Percentiles rank a stretch among this genome's conserved stretches.
These are phyloP conservation scores for Chanos chanos DNA, from an alignment of 2,797 vertebrate species.

Conservation along the genomic window DNA sequence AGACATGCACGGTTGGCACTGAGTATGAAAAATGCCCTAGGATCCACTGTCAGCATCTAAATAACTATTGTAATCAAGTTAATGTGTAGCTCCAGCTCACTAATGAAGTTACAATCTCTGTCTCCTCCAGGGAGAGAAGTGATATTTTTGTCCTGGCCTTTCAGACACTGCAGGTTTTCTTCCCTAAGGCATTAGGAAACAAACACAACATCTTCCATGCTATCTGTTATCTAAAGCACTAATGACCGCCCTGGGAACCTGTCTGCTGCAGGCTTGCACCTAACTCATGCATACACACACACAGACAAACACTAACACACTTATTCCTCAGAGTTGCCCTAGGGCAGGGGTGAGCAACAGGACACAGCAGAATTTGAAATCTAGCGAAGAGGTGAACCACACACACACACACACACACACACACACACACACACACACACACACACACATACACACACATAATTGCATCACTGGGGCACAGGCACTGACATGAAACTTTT, in stretches of 20 bases:
- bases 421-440: conserved; percentile 16
- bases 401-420: conserved; percentile 1
- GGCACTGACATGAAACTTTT: conserved; percentile 4
- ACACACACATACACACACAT: conserved; percentile 21
- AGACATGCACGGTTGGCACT: conserved; percentile 38
- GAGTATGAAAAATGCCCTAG: conserved; percentile 49
- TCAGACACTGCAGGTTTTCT: conserved; percentile 9
- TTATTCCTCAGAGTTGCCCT: conserved; percentile 40
- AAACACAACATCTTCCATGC: conserved; percentile 21
- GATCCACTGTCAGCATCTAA: conserved; percentile 41
- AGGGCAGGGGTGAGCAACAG: conserved; percentile 17
- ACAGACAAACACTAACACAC: not conserved
- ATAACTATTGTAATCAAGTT: conserved; percentile 64
- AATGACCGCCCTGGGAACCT: conserved; percentile 33
- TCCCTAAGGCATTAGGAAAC: conserved; percentile 16
- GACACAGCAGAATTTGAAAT: conserved; percentile 18
- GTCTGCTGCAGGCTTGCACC: conserved; percentile 16
- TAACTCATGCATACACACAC: not conserved
- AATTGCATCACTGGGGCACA: too few species aligned
- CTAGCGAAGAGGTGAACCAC: conserved; percentile 14
- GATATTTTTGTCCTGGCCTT: conserved; percentile 13
- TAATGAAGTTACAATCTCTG: conserved; percentile 68
- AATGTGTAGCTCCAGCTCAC: conserved; percentile 60
- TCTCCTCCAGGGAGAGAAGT: conserved; percentile 46
- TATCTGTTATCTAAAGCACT: conserved; percentile 27